Percentiles rank a stretch among this genome's conserved stretches.
Conservation (phyloP, 2,888 invertebrate species). For the Parnassius smintheus region DNA sequence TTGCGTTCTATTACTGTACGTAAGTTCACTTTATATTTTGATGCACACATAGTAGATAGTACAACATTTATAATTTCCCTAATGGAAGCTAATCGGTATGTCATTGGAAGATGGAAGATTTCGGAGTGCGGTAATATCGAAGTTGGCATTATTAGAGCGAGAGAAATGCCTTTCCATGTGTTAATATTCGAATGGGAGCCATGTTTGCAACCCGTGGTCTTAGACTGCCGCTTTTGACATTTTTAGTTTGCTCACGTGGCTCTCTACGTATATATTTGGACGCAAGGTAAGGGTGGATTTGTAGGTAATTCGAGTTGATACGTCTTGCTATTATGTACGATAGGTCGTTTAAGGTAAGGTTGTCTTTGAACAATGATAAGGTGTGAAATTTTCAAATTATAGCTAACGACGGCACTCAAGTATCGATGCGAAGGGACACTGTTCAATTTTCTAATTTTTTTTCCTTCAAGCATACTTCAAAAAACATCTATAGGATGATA, state of each 20-base stretch:
- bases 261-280: conserved; percentile 27
- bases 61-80: conserved; percentile 63
- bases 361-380: conserved; percentile 70
- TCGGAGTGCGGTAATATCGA: conserved; percentile 61
- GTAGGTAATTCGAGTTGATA: conserved; percentile 57
- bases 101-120: conserved; percentile 55
- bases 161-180: conserved; percentile 47
- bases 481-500: conserved; percentile 74
- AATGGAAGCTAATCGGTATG: conserved; percentile 73
- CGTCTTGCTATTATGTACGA: conserved; percentile 67
- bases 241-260: conserved; percentile 31
- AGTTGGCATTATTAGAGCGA: conserved; percentile 51
- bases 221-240: conserved; percentile 26
- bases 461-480: conserved; percentile 59
- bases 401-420: conserved; percentile 66
- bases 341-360: conserved; percentile 69
- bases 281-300: conserved; percentile 42
- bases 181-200: conserved; percentile 1
- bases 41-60: conserved; percentile 72
- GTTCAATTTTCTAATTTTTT: conserved; percentile 53
- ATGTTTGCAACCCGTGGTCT: conserved; percentile 8
- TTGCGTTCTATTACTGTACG: conserved; percentile 72
- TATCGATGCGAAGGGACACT: conserved; percentile 75
- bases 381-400: conserved; percentile 50
- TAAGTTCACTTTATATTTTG: conserved; percentile 75